phyloP scores from a whole-genome alignment of 2,888 invertebrate species.

The Rhagium mordax region DNA sequence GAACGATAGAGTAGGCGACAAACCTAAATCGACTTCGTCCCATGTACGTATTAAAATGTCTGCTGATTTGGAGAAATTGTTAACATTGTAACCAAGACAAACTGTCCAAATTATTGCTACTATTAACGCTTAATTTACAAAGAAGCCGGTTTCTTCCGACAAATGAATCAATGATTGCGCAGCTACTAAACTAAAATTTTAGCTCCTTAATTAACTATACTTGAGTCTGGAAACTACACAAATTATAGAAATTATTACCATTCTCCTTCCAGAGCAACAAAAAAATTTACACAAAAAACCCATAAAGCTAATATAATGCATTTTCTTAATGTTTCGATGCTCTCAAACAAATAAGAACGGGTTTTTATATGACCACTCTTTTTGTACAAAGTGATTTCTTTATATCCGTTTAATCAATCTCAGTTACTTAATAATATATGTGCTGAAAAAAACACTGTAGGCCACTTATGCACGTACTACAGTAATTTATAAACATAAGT shows the following conservation, averaged over 20 bases:
- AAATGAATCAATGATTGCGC: not conserved
- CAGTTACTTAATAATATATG: slow-evolving; percentile 2
- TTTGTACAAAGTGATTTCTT: not conserved
- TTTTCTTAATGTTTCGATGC: not conserved
- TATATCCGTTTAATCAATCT: not conserved
- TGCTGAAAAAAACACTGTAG: slow-evolving; percentile 17
- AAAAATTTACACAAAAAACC: not conserved
- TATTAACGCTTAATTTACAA: slow-evolving; percentile 5
- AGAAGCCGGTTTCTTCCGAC: slow-evolving; percentile 4
- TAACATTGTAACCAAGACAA: slow-evolving; percentile 1
- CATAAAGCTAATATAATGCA: not conserved
- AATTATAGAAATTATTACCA: slow-evolving; percentile 1
- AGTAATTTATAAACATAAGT: slow-evolving; percentile 26
- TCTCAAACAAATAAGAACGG: not conserved
- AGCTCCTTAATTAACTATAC: not conserved
- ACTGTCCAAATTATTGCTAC: slow-evolving; percentile 8
- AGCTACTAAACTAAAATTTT: not conserved
- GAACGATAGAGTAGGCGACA: not conserved
- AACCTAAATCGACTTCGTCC: not conserved
- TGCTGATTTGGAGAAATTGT: not conserved
- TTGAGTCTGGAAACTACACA: not conserved
- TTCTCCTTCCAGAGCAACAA: not conserved
- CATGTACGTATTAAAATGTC: not conserved
- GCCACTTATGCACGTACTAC: slow-evolving; percentile 12
- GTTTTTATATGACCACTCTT: not conserved